Base-by-base conservation (phyloP, 2,113 vertebrate species). In the Poeciliopsis turrubarensis region DNA sequence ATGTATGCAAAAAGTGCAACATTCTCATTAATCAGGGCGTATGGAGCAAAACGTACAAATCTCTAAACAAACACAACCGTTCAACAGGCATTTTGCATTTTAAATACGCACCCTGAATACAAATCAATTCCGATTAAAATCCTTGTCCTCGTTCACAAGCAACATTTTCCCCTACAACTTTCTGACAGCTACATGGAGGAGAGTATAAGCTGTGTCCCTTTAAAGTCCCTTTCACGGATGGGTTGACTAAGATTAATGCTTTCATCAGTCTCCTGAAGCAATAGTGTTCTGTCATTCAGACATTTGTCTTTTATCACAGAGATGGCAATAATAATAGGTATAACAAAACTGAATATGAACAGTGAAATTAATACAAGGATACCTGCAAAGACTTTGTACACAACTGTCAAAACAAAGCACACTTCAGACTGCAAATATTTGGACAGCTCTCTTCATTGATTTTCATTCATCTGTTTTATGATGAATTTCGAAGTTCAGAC, bases 1-100 rank as follows among this genome's bases (percentile, higher is more conserved):
- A 84, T 73, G 34, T 70, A 79, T 83, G 25, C 63, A 80, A 66
- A 82, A 72, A 64, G 0, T 69, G 30, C 65, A 73, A 75, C 22
- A n/a, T 26, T 60, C 34, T 60, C 63, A 67, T 69, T 79, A 75
- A 85, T 87, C 65, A 78, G 67, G 62, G 57, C 7, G 3, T 47
- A 51, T 19, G 57, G 25, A 69, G 73, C 31, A 73, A 63, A 61
- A 31, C 3, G 2, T 15, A 81, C 44, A 72, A 37, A 75, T 72
- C 68, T 70, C 31, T 44, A 11, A 3, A 67, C 64, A 63, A 68
- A 73, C 25, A 70, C 25, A 74, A 47, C 0, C 7, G 44, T 47
- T 63, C 65, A 65, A 41, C 66, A 73, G 65, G 70, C 57, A 72
- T 74, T 87, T 41, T 69, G 78, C 69, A 85, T 65, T 75, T 73